Evolutionary conservation across 92 coral and sea anemone genomes (phyloP).

Genomic region (Virgularia gustaviana): DNA sequence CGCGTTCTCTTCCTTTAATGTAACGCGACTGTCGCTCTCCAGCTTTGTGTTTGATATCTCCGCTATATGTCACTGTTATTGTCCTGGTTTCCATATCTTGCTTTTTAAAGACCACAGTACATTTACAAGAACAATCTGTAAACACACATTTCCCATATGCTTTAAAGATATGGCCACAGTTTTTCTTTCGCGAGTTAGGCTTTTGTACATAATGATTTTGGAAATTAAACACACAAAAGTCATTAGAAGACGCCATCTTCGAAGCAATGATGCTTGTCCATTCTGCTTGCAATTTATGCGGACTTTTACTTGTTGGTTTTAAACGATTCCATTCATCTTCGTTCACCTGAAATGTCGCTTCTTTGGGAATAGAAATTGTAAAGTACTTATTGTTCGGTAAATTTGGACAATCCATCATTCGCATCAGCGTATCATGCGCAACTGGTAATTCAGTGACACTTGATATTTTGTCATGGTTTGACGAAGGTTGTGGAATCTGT

Average conservation of each 20-base stretch:
- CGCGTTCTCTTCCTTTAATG: background rate
- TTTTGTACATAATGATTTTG: slow-evolving; percentile 2
- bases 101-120: background rate
- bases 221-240: slow-evolving; percentile 3
- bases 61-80: background rate
- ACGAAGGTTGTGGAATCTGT: background rate
- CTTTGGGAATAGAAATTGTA: background rate
- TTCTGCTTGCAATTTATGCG: background rate
- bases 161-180: background rate
- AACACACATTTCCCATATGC: slow-evolving; percentile 3
- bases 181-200: background rate
- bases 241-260: background rate
- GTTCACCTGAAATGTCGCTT: background rate
- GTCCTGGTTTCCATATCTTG: background rate
- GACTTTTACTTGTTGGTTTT: background rate
- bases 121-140: background rate
- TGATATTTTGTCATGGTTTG: background rate
- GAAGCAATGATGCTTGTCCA: slow-evolving; percentile 15
- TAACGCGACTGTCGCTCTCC: slow-evolving; percentile 11
- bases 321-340: slow-evolving; percentile 20
- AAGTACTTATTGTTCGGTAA: background rate
- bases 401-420: slow-evolving; percentile 9
- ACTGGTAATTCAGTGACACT: background rate
- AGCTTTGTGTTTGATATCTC: background rate
- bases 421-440: background rate